Base-by-base conservation (phyloP, 2,113 vertebrate species). In the Calidris pugnax region DNA sequence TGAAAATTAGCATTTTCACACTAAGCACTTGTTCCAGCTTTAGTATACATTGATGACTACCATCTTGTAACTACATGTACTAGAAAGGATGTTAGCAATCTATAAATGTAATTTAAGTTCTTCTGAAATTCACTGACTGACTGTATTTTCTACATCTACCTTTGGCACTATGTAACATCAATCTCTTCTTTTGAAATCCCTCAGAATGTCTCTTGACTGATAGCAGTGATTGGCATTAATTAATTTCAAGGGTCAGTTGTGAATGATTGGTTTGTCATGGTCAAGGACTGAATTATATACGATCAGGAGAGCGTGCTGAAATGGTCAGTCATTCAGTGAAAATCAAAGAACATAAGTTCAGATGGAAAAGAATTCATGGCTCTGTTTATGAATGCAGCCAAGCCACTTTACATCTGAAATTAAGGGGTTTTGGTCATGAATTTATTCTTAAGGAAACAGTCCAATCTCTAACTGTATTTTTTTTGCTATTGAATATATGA, bases 1-100 rank as follows among this genome's bases (percentile, higher is more conserved):
- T 97, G 97, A 98, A 98, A 97, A 90, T 97, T 98, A 98, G 97
- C 98, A 97, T 96, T 97, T 98, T 97, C 96, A 98, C 94, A 97
- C 85, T 93, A 90, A 97, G 97, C 86, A 90, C 76, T 62, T 93
- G 80, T 94, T 98, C 97, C 97, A 97, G 96, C 81, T 97, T 94
- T 90, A 88, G 68, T 80, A 94, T 96, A 96, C 87, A 76, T 90
- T 88, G 90, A 90, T 10, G 60, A 95, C 91, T 71, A 81, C 88
- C 93, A 59, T 97, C 93, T 95, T 96, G 90, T 95, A 93, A 94
- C 83, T 82, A 12, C 60, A 87, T 74, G 57, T 77, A 62, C 47
- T 60, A 72, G 39, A 73, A 88, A 77, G 55, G 76, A 92, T 76
- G 17, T 82, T 93, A 63, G 74, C 68, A 85, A 95, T 77, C 94